Percentiles rank a stretch among this genome's conserved stretches.
These are phyloP conservation scores for Dromaius novaehollandiae DNA, from an alignment of 2,113 vertebrate species.

Conservation along the genomic window DNA sequence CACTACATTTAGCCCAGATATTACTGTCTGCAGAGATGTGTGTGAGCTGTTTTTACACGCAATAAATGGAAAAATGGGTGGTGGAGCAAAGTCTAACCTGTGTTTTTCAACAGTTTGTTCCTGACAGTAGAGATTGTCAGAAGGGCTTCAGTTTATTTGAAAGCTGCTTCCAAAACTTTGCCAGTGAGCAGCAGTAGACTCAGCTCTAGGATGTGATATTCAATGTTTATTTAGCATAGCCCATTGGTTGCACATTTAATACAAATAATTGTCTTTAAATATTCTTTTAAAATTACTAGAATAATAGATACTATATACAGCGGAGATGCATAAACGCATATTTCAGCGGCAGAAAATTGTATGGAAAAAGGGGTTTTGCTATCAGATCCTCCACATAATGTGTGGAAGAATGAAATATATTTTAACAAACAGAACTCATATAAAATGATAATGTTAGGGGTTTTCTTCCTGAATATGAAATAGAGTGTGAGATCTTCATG, in stretches of 20 bases:
- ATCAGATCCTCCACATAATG: background rate
- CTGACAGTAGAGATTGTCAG: background rate
- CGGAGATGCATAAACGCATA: background rate
- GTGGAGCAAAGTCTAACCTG: background rate
- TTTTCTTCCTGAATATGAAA: background rate
- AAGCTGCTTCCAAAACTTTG: background rate
- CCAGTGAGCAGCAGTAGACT: background rate
- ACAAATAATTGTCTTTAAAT: background rate
- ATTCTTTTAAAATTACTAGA: background rate
- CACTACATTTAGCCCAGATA: background rate
- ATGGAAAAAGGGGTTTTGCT: background rate
- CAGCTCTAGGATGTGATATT: background rate
- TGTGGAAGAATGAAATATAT: background rate
- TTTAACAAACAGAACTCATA: slow-evolving; percentile 21
- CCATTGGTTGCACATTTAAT: background rate
- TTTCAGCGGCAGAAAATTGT: background rate
- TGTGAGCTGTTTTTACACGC: background rate
- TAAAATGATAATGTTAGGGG: background rate
- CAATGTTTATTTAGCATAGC: background rate
- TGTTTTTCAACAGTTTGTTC: background rate
- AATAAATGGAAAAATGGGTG: background rate
- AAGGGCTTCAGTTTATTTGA: background rate
- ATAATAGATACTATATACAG: background rate
- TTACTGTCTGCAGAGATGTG: background rate
- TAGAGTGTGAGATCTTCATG: background rate